Evolutionary conservation across 2,113 vertebrate genomes (phyloP).

Genomic region (Oxyura jamaicensis): DNA sequence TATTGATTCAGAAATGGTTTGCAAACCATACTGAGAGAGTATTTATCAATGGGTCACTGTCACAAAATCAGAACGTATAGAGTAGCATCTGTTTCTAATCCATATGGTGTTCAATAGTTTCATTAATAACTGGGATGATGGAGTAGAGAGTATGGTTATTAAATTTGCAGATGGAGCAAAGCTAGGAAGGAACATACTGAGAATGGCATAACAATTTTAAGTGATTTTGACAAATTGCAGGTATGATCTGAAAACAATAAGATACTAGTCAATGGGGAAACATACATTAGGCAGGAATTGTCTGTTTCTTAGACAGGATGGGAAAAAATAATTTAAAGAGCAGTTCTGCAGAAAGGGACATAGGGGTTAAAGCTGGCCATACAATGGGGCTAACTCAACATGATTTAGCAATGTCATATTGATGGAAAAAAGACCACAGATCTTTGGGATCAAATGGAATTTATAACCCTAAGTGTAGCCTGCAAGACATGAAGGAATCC

Average conservation of each 20-base stretch:
- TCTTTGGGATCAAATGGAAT: conserved; percentile 10
- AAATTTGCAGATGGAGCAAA: background rate
- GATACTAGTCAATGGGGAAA: background rate
- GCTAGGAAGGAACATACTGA: background rate
- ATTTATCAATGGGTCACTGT: background rate
- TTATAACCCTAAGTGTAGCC: background rate
- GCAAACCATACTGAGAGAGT: background rate
- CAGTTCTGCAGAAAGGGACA: background rate
- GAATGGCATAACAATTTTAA: background rate
- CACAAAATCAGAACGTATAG: background rate
- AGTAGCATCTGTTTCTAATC: background rate
- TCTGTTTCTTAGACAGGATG: background rate
- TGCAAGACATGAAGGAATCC: conserved; percentile 21
- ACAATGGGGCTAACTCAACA: background rate
- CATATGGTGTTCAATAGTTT: background rate
- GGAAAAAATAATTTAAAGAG: background rate
- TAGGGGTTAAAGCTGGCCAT: background rate
- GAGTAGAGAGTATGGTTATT: background rate
- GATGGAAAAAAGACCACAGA: background rate
- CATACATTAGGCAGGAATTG: background rate
- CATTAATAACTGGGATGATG: background rate
- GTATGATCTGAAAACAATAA: background rate
- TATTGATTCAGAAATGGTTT: background rate
- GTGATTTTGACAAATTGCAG: background rate
- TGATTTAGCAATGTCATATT: background rate